Evolutionary conservation across 2,888 invertebrate species (phyloP).

Genomic region (Epinotia nisella): DNA sequence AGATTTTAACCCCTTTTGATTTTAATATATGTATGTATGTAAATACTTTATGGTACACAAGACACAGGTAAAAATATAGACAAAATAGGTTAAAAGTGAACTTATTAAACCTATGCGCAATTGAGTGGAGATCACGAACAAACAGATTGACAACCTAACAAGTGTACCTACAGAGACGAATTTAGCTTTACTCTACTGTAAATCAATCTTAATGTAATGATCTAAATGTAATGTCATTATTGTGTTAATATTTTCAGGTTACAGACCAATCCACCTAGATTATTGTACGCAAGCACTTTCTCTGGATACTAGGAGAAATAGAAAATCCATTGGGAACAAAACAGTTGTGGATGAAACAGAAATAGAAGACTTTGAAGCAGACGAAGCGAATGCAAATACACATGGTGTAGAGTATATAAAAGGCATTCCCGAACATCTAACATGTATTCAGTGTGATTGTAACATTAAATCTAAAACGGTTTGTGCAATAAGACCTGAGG

Average conservation of each 20-base stretch:
- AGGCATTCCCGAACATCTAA: not conserved
- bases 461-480: not conserved
- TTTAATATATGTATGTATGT: no score
- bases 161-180: no score
- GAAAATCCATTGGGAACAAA: not conserved
- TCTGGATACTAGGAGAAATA: not conserved
- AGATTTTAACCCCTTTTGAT: no score
- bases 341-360: not conserved
- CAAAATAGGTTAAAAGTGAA: no score
- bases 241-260: not conserved
- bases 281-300: slow-evolving; percentile 10
- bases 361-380: not conserved
- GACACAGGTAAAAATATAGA: no score
- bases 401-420: not conserved
- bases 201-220: no score
- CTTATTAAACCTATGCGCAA: no score
- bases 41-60: no score
- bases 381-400: not conserved
- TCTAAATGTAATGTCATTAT: no score
- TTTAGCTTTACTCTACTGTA: no score
- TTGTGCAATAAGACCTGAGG: slow-evolving; percentile 12
- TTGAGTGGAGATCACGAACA: no score
- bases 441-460: slow-evolving; percentile 16
- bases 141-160: no score
- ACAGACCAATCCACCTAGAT: not conserved